phyloP scores from a whole-genome alignment of 1,140 invertebrate species.

The Bicyclus anynana region DNA sequence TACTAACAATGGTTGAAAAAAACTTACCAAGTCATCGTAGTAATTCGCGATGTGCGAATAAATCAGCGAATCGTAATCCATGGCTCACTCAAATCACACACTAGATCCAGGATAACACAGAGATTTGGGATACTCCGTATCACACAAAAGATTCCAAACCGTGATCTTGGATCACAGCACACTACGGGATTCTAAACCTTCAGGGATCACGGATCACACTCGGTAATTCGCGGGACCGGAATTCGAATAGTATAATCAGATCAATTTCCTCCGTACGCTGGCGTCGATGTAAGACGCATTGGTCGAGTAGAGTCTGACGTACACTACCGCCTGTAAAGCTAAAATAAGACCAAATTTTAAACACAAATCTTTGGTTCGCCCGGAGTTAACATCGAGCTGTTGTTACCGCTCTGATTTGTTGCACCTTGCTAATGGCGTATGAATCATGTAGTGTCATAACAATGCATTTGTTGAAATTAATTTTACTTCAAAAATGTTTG shows the following conservation, averaged over 20 bases:
- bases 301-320: slow-evolving; percentile 65
- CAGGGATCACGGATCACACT: slow-evolving; percentile 4
- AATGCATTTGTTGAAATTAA: background rate
- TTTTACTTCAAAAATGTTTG: too few relatives aligned
- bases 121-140: too few relatives aligned
- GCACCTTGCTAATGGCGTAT: background rate
- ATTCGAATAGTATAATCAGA: slow-evolving; percentile 19
- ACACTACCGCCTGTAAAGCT: slow-evolving; percentile 72
- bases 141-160: too few relatives aligned
- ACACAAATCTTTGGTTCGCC: slow-evolving; percentile 69
- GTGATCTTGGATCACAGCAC: too few relatives aligned
- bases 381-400: slow-evolving; percentile 44
- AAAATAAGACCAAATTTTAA: slow-evolving; percentile 78
- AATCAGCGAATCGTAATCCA: slow-evolving; percentile 73
- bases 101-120: too few relatives aligned
- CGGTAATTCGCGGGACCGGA: background rate
- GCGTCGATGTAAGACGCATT: slow-evolving; percentile 74
- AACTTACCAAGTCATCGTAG: slow-evolving; percentile 68
- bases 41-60: slow-evolving; percentile 70
- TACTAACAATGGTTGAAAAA: background rate
- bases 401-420: slow-evolving; percentile 25
- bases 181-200: slow-evolving; percentile 1
- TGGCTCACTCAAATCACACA: slow-evolving; percentile 38
- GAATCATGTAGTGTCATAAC: background rate
- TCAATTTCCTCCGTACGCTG: slow-evolving; percentile 31